phyloP scores from a whole-genome alignment of 2,113 vertebrate species.

The Hypocryptadius cinnamomeus region DNA sequence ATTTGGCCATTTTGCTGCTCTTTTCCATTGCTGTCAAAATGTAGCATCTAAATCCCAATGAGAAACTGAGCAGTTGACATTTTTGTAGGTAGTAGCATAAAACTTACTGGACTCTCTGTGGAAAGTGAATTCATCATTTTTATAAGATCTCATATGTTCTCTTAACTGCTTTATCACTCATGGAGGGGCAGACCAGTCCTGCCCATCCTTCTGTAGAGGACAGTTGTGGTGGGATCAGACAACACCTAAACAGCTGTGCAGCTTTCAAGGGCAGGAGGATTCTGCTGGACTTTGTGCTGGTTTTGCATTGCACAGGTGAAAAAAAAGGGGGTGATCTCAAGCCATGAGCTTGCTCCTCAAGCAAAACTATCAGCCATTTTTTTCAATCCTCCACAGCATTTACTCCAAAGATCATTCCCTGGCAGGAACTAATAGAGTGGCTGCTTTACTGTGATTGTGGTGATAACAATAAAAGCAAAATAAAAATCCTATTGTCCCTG shows the following conservation, averaged over 20 bases:
- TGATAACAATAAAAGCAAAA: neutral
- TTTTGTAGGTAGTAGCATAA: neutral
- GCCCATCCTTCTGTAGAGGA: neutral
- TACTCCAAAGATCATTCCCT: neutral
- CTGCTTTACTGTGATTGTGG: neutral
- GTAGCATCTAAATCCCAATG: neutral
- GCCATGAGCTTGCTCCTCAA: neutral
- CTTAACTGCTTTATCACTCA: neutral
- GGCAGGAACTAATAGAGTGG: neutral
- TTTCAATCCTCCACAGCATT: neutral
- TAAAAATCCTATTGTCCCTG: neutral
- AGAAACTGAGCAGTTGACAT: neutral
- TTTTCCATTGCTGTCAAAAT: slow-evolving; percentile 15
- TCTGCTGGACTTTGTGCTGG: neutral
- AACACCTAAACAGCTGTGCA: neutral
- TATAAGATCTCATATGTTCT: neutral
- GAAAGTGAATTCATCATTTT: neutral
- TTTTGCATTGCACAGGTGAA: neutral
- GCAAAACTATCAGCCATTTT: neutral
- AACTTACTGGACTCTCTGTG: neutral
- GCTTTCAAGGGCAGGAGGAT: neutral
- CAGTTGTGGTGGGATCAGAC: neutral
- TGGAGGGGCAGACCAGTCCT: neutral
- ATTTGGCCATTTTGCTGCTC: slow-evolving; percentile 33
- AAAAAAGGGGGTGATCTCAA: neutral